phyloP scores from a whole-genome alignment of 2,888 invertebrate species.

The Mythimna albipuncta region DNA sequence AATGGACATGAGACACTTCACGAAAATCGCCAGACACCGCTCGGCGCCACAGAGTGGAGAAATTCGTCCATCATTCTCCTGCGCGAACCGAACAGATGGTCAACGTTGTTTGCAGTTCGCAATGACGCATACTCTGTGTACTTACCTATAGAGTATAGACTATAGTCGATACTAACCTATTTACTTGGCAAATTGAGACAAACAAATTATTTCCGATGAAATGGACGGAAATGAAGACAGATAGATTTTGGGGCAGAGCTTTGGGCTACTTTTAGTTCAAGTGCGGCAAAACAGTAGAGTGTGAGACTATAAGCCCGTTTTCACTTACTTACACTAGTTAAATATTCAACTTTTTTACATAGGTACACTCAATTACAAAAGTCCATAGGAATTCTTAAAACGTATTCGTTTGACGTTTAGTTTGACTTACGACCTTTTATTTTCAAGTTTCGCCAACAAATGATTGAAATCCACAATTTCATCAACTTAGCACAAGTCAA shows the following conservation, averaged over 20 bases:
- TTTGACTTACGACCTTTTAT: too few species aligned
- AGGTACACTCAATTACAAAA: too few species aligned
- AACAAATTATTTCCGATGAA: background rate
- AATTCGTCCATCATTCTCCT: slow-evolving; percentile 48
- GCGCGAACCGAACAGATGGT: slow-evolving; percentile 60
- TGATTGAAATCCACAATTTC: too few species aligned
- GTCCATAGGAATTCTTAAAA: too few species aligned
- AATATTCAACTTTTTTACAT: background rate
- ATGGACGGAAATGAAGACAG: slow-evolving; percentile 18
- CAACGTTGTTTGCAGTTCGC: slow-evolving; percentile 28
- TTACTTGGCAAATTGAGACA: slow-evolving; percentile 13
- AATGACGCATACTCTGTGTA: slow-evolving; percentile 46
- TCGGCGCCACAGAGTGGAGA: slow-evolving; percentile 58
- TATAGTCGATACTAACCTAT: slow-evolving; percentile 35
- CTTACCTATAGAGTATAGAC: background rate
- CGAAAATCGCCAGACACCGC: slow-evolving; percentile 44
- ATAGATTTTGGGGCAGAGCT: background rate
- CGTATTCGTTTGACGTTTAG: too few species aligned
- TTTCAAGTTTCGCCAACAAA: too few species aligned
- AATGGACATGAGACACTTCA: slow-evolving; percentile 38
- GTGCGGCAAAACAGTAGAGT: too few species aligned
- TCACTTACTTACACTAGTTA: too few species aligned
- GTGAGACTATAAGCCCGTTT: too few species aligned
- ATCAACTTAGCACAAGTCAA: too few species aligned
- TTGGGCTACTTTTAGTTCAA: too few species aligned